Base-by-base conservation (phyloP, 2,113 vertebrate species). In the Ptyas mucosa region DNA sequence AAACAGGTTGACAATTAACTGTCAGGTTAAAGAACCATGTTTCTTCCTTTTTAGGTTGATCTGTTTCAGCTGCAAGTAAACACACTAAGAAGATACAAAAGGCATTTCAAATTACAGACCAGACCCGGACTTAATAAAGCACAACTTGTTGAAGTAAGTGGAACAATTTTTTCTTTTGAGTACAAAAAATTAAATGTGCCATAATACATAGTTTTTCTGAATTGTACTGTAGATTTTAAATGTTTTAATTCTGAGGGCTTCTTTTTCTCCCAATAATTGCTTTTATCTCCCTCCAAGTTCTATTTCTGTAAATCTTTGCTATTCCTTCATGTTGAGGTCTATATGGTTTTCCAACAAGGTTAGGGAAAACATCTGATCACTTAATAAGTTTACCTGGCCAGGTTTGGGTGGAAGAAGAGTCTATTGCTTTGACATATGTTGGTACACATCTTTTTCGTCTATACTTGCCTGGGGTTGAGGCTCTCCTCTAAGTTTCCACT, bases 51-150 rank as follows among this genome's bases (percentile, higher is more conserved):
- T 93, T 94, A 98, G 98, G 98, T 98, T 94, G 98, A 98, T 96
- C 97, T 98, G 85, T 98, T 98, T 96, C 98, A 98, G 93, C 97
- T 98, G 97, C 98, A 98, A 97, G 98, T 98, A 97, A 98, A 98
- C 95, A 98, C 98, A 91, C 97, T 98, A 95, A 97, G 98, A 97
- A 97, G 98, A 94, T 98, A 98, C 96, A 98, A 98, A 97, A 97
- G 98, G 97, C 98, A 98, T 97, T 98, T 98, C 97, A 98, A 98
- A 95, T 96, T 98, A 94, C 98, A 98, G 97, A 98, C 98, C 94
- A 98, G 98, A 97, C 98, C 98, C 0, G 98, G 98, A 93, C 98
- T 98, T 95, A 98, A 98, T 97, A 98, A 98, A 98, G 98, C 98
- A 95, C 98, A 98, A 94, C 98, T 98, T 92, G 98, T 98, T 96